These are phyloP conservation scores for Lithobates sylvaticus DNA, from an alignment of 2,797 vertebrate species.

Conservation along the genomic window DNA sequence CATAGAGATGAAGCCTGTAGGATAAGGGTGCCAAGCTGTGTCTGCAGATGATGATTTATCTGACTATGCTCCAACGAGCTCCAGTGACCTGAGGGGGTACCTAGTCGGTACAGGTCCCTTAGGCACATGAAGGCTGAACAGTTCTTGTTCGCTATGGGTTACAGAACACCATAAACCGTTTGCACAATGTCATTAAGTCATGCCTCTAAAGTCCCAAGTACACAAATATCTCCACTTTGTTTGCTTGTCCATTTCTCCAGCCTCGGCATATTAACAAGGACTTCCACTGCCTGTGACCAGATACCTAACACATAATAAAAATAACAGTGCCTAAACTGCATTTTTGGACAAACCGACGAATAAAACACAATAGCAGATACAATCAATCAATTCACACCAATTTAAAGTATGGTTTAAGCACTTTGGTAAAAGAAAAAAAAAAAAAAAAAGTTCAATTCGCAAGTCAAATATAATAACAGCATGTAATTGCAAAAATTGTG, in stretches of 20 bases:
- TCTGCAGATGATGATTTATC: too few species aligned
- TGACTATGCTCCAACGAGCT: too few species aligned
- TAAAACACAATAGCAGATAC: slow-evolving; percentile 68
- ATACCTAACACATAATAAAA: slow-evolving; percentile 36
- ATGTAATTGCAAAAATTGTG: slow-evolving; percentile 78
- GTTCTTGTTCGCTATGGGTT: not conserved
- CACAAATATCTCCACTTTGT: not conserved
- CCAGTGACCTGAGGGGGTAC: too few species aligned
- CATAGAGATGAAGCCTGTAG: too few species aligned
- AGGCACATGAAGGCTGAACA: too few species aligned
- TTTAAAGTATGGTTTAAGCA: slow-evolving; percentile 65
- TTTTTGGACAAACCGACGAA: slow-evolving; percentile 67
- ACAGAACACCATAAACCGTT: not conserved
- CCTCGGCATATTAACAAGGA: not conserved
- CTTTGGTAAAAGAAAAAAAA: slow-evolving; percentile 69
- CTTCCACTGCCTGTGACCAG: slow-evolving; percentile 9
- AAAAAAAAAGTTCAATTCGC: slow-evolving; percentile 62
- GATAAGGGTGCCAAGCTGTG: too few species aligned
- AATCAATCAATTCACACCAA: slow-evolving; percentile 63
- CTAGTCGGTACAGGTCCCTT: too few species aligned
- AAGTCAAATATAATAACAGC: slow-evolving; percentile 76
- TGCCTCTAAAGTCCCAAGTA: slow-evolving; percentile 1
- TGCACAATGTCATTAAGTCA: not conserved
- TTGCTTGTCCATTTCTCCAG: not conserved
- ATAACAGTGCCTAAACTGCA: slow-evolving; percentile 60